Evolutionary conservation across 2,797 vertebrate genomes (phyloP), one percentile per base, ranked within the genome.

Genomic region (Halcyon chelicuti): DNA sequence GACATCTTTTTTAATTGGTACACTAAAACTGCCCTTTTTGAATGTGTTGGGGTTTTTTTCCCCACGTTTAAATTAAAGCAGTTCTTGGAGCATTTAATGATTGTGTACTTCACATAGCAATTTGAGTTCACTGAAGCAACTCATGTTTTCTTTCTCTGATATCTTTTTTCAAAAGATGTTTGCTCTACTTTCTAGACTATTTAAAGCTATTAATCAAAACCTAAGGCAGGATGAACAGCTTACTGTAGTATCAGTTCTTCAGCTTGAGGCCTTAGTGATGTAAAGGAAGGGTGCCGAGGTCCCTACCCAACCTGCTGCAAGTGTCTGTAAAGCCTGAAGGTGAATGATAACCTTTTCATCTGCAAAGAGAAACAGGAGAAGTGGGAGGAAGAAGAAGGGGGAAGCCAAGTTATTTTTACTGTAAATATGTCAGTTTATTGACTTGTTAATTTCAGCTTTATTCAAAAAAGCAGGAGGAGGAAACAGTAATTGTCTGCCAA

Each of bases 91-190:
- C 88, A 86, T 95, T 97, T 97, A 92, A 91, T 97, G 93, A 61
- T 87, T 88, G 55, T 96, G 58, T 95, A 84, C 55, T 95, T 97
- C 78, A 86, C 60, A 54, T 60, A 90, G 75, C 91, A 88, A 78
- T 97, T 96, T 88, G 79, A 93, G 96, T 89, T 94, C 90, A 92
- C 80, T 96, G 85, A 97, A 96, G 91, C 74, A 95, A 51, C 93
- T 82, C 52, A n/a, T 91, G 86, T 92, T 94, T 95, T 97, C 71
- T 96, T 93, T 94, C 58, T 81, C 8, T 21, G 70, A n/a, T 84
- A 76, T 52, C 29, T 73, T 82, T 86, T 58, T 94, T 84, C 23
- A 35, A 62, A 94, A 94, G 74, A 88, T 96, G 25, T 63, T 74
- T 68, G 74, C 57, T 96, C 29, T 77, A 68, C 23, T 93, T 85